Evolutionary conservation across 2,797 vertebrate genomes (phyloP).

Genomic region (Myioborus melanocephalus): DNA sequence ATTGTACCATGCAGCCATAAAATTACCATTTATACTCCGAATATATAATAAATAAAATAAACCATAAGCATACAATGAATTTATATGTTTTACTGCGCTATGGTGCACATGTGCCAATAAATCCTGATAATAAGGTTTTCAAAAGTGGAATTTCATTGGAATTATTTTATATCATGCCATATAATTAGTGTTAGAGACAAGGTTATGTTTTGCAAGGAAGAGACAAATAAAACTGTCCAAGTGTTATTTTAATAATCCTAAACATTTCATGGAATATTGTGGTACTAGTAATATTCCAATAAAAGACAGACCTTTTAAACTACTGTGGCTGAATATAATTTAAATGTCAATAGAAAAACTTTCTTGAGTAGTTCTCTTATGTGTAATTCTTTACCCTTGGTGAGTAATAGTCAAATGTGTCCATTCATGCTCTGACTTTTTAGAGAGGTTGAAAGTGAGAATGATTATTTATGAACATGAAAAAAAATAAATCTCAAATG

Average conservation of each 20-base stretch:
- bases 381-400: not conserved
- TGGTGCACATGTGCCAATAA: not conserved
- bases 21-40: not conserved
- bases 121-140: conserved; percentile 46
- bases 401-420: conserved; percentile 38
- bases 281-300: not conserved
- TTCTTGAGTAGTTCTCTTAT: conserved; percentile 22
- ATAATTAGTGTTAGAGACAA: not conserved
- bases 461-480: not conserved
- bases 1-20: not conserved
- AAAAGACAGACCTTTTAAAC: conserved; percentile 37
- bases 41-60: conserved; percentile 8
- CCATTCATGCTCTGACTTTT: conserved; percentile 23
- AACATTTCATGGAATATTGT: not conserved
- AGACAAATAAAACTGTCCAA: conserved; percentile 49
- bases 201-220: conserved; percentile 7
- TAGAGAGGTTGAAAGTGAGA: conserved; percentile 10
- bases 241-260: conserved; percentile 41
- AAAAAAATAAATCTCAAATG: not conserved
- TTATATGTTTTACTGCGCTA: not conserved
- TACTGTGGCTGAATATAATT: conserved; percentile 1
- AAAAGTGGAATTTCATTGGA: not conserved
- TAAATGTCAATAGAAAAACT: conserved; percentile 34
- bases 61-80: not conserved
- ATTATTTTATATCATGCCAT: not conserved